These are phyloP conservation scores for Apis laboriosa DNA, from an alignment of 1,140 invertebrate species.

Conservation along the genomic window DNA sequence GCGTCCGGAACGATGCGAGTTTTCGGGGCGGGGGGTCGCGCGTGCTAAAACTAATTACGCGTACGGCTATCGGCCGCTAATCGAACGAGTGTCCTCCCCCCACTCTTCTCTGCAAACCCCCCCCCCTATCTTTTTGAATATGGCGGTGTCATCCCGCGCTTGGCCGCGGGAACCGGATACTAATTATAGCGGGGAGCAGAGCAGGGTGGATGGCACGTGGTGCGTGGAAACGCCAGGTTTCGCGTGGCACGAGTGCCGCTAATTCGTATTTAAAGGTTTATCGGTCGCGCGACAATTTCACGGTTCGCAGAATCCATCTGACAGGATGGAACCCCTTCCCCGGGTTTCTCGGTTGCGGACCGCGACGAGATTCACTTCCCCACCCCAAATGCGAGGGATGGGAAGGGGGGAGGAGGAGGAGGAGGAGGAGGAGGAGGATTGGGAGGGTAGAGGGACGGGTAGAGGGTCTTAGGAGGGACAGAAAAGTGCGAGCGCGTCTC, in stretches of 20 bases:
- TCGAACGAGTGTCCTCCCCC: slow-evolving; percentile 5
- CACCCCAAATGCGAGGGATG: too few relatives aligned
- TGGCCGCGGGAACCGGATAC: slow-evolving; percentile 15
- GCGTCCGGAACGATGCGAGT: not conserved
- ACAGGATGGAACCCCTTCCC: slow-evolving; percentile 4
- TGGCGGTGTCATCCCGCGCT: not conserved
- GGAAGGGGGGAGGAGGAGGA: too few relatives aligned
- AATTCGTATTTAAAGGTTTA: slow-evolving; percentile 80
- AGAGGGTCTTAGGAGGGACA: not conserved
- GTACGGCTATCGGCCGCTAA: slow-evolving; percentile 10
- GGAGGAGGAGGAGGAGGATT: not conserved
- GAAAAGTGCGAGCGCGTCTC: slow-evolving; percentile 40
- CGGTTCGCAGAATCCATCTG: slow-evolving; percentile 72
- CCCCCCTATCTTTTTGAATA: slow-evolving; percentile 2
- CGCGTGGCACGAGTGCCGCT: slow-evolving; percentile 64
- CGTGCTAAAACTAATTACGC: slow-evolving; percentile 45
- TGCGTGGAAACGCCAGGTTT: slow-evolving; percentile 24
- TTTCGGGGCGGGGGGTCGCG: not conserved
- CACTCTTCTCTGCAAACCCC: not conserved
- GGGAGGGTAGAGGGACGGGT: not conserved
- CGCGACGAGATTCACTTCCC: too few relatives aligned
- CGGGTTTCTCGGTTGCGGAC: too few relatives aligned
- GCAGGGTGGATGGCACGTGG: not conserved
- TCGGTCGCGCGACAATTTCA: slow-evolving; percentile 78
- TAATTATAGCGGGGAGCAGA: slow-evolving; percentile 30